phyloP scores from a whole-genome alignment of 2,797 vertebrate species.

The Spea hammondii region DNA sequence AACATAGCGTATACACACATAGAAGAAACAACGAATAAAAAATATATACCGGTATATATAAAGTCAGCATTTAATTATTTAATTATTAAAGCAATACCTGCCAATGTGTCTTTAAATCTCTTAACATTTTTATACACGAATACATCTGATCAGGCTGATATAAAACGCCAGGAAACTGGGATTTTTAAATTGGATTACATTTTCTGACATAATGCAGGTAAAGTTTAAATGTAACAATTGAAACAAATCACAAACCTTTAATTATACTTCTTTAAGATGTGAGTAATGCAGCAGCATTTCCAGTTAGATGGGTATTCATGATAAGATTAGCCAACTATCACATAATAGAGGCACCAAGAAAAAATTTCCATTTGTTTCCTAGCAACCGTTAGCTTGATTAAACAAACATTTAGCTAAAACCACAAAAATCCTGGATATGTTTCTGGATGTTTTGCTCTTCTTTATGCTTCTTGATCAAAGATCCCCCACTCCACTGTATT shows the following conservation, averaged over 20 bases:
- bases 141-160: no score
- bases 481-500: not conserved
- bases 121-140: no score
- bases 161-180: not conserved
- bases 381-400: conserved; percentile 38
- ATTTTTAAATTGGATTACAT: not conserved
- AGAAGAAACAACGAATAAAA: no score
- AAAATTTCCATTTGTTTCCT: conserved; percentile 41
- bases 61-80: no score
- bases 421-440: conserved; percentile 9
- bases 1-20: no score
- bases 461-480: conserved; percentile 11
- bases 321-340: conserved; percentile 52
- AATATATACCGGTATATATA: no score
- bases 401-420: conserved; percentile 39
- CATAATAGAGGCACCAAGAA: conserved; percentile 43
- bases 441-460: conserved; percentile 6
- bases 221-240: conserved; percentile 33
- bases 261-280: conserved; percentile 40
- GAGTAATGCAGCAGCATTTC: conserved; percentile 40
- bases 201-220: conserved; percentile 9
- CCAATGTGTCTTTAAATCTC: no score
- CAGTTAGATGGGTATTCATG: conserved; percentile 50
- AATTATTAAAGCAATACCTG: no score
- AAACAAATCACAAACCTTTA: conserved; percentile 40